Base-by-base conservation (phyloP, 2,888 invertebrate genomes). In the Lacanobia oleracea region DNA sequence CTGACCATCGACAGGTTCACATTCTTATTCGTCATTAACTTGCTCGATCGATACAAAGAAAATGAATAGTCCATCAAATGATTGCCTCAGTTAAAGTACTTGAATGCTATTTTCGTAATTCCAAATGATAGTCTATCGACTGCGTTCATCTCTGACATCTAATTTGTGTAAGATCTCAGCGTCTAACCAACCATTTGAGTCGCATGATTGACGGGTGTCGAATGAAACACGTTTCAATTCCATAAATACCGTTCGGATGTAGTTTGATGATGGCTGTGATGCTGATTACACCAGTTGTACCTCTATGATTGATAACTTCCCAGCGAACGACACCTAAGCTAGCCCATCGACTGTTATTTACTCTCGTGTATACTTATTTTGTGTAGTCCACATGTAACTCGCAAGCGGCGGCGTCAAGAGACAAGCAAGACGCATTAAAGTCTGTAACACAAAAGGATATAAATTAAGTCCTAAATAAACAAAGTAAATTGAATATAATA, bases 391-490 rank as follows among this genome's bases (percentile, higher is more conserved):
- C 48, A 27, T 27, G 60, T 48, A 67, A 72, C 21, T 21, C 1
- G 40, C 8, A 40, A 40, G 21, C 59, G 40, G 45, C 53, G 51
- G 51, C 60, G 43, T 68, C 60, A 77, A 67, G 51, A 65, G n/a
- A 69, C 54, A 68, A 82, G 54, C 51, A 68, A 82, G 54, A 68
- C 48, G 27, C 40, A 67, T 69, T 74, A 69, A 73, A 62, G 21
- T 60, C 63, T 50, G 63, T 59, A 65, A 63, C 63, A 75, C 64
- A 82, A 81, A 75, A 63, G 45, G 18, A 18, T 79, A 79, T 85
- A 84, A 85, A 86, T 86, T 82, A 86, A 60, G 75, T 77, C 82
- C 79, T 88, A 89, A 92, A 91, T 88, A 91, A 91, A 92, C 89
- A 92, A 88, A 86, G 80, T 79, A 81, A 87, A 88, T 88, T 86